These are phyloP conservation scores for Rosalia funebris DNA, from an alignment of 2,888 invertebrate species.

Conservation along the genomic window DNA sequence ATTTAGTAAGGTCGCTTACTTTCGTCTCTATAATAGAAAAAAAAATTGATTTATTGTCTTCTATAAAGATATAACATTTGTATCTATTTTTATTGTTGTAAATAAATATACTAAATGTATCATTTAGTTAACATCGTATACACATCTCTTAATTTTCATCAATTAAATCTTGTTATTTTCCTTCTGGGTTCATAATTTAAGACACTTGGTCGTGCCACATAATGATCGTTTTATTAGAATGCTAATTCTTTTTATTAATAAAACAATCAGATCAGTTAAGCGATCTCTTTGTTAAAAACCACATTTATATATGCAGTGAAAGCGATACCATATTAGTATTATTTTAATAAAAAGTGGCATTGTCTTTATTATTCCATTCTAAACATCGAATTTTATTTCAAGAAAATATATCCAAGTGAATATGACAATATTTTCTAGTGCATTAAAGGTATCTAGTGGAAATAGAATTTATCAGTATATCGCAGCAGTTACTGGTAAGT, in stretches of 20 bases:
- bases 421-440: not conserved
- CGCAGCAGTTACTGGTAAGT: slow-evolving; percentile 53
- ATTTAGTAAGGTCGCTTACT: too few species aligned
- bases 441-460: not conserved
- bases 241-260: slow-evolving; percentile 9
- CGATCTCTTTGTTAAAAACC: not conserved
- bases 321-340: too few species aligned
- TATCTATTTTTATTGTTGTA: too few species aligned
- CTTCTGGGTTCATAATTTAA: slow-evolving; percentile 16
- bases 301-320: not conserved
- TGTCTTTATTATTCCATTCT: not conserved
- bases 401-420: too few species aligned
- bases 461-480: slow-evolving; percentile 51
- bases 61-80: too few species aligned
- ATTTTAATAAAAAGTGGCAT: not conserved
- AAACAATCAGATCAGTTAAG: slow-evolving; percentile 4
- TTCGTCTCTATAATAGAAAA: too few species aligned
- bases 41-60: too few species aligned
- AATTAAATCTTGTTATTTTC: slow-evolving; percentile 23
- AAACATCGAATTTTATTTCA: not conserved
- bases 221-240: slow-evolving; percentile 12
- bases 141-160: not conserved
- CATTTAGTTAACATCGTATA: too few species aligned
- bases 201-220: slow-evolving; percentile 13
- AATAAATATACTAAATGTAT: too few species aligned